Evolutionary conservation across 64 coral and sea anemone species (phyloP).

Genomic region (Porites lutea): DNA sequence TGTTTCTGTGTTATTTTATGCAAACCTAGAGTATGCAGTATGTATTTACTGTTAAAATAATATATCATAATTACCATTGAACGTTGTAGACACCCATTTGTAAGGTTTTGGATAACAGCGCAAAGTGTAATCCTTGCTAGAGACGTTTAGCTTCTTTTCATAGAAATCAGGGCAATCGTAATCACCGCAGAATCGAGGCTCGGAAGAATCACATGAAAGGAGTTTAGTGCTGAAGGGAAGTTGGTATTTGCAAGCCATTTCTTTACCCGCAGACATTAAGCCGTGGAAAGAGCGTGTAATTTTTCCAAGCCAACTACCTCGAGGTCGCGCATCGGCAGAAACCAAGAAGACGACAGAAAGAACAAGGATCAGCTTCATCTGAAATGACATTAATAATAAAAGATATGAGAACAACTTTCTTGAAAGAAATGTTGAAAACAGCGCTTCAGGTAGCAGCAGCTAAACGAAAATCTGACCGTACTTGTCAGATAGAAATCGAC

Average conservation of each 20-base stretch:
- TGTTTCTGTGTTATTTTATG: background rate
- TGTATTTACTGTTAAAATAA: no score
- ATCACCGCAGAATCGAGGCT: background rate
- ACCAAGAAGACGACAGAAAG: background rate
- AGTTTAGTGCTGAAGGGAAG: background rate
- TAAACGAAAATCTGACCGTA: no score
- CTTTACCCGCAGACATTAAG: background rate
- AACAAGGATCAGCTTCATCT: constrained; percentile 19
- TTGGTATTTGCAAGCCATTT: background rate
- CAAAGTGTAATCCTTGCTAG: constrained; percentile 33
- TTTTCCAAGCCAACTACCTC: background rate
- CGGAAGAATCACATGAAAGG: background rate
- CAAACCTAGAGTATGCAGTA: no score
- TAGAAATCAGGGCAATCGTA: constrained; percentile 27
- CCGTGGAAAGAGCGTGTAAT: background rate
- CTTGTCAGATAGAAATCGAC: no score
- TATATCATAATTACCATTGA: constrained; percentile 29
- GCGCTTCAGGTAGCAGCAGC: no score
- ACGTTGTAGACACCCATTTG: constrained; percentile 75
- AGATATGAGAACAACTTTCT: background rate
- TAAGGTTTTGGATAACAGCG: constrained; percentile 67
- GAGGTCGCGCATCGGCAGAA: background rate
- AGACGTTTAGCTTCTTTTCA: background rate
- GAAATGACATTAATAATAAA: background rate
- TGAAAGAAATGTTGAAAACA: no score